phyloP scores from a whole-genome alignment of 2,797 vertebrate species.

The Schizopygopsis pylzovi region DNA sequence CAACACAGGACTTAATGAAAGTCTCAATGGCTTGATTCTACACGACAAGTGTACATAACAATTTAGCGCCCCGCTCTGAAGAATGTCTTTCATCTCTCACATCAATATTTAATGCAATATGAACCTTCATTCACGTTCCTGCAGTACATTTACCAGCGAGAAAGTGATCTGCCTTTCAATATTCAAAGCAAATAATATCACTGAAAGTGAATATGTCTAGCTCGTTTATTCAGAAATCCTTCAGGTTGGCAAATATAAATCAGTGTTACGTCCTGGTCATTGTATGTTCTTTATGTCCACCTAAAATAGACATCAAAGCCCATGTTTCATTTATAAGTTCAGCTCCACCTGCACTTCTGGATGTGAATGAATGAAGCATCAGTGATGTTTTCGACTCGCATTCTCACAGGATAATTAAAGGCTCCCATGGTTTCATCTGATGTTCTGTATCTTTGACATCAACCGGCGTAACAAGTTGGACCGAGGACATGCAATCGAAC shows the following conservation, averaged over 20 bases:
- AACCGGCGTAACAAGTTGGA: slow-evolving; percentile 11
- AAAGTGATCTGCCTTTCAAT: slow-evolving; percentile 21
- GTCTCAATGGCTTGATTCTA: not conserved
- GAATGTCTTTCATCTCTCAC: not conserved
- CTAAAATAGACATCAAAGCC: slow-evolving; percentile 46
- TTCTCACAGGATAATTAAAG: slow-evolving; percentile 39
- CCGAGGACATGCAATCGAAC: slow-evolving; percentile 11
- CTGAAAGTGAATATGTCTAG: not conserved
- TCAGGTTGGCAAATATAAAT: not conserved
- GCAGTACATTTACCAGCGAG: not conserved
- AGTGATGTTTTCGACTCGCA: not conserved
- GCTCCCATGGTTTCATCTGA: slow-evolving; percentile 33
- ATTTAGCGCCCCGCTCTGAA: not conserved
- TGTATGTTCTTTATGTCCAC: slow-evolving; percentile 5
- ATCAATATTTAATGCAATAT: not conserved
- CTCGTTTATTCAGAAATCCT: not conserved
- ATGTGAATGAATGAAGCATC: slow-evolving; percentile 8
- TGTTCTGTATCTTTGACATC: slow-evolving; percentile 8
- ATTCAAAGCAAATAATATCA: not conserved
- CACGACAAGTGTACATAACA: not conserved
- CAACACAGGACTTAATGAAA: not conserved
- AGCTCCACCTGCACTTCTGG: slow-evolving; percentile 25
- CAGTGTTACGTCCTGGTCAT: slow-evolving; percentile 26
- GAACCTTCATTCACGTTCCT: not conserved
- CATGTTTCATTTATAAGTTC: not conserved